Evolutionary conservation across 1,140 invertebrate species (phyloP).

Genomic region (Drosophila tropicalis): DNA sequence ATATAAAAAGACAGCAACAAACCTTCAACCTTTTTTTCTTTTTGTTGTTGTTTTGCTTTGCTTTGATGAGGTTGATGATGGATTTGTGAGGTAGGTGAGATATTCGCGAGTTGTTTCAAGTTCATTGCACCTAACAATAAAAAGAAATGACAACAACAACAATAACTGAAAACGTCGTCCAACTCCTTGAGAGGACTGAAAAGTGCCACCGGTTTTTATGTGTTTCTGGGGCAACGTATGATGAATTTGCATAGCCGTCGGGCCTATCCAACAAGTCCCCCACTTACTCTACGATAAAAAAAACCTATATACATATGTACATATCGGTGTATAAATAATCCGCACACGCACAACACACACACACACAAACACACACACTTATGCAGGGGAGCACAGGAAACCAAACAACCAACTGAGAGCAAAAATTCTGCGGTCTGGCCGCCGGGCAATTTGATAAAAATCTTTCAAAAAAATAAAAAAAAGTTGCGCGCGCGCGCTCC

Average conservation of each 20-base stretch:
- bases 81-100: slow-evolving; percentile 36
- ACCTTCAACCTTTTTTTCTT: slow-evolving; percentile 7
- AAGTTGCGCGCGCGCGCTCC: slow-evolving; percentile 13
- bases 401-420: slow-evolving; percentile 43
- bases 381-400: slow-evolving; percentile 18
- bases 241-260: slow-evolving; percentile 74
- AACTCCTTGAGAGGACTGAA: slow-evolving; percentile 24
- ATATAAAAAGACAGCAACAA: background rate
- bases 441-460: slow-evolving; percentile 70
- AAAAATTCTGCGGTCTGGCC: slow-evolving; percentile 56
- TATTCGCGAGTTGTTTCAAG: slow-evolving; percentile 27
- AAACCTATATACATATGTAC: slow-evolving; percentile 19
- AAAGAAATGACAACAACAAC: background rate
- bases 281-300: slow-evolving; percentile 22
- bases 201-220: slow-evolving; percentile 73
- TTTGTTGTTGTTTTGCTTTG: background rate
- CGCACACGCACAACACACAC: slow-evolving; percentile 30
- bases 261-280: slow-evolving; percentile 34
- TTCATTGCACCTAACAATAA: slow-evolving; percentile 55
- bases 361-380: too few species aligned
- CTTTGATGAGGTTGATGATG: slow-evolving; percentile 26
- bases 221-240: slow-evolving; percentile 69
- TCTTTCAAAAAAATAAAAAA: slow-evolving; percentile 8
- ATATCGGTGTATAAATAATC: slow-evolving; percentile 19
- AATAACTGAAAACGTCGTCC: slow-evolving; percentile 12